These are phyloP conservation scores for Xanthorhoe spadicearia DNA, from an alignment of 2,888 invertebrate genomes.

Conservation along the genomic window DNA sequence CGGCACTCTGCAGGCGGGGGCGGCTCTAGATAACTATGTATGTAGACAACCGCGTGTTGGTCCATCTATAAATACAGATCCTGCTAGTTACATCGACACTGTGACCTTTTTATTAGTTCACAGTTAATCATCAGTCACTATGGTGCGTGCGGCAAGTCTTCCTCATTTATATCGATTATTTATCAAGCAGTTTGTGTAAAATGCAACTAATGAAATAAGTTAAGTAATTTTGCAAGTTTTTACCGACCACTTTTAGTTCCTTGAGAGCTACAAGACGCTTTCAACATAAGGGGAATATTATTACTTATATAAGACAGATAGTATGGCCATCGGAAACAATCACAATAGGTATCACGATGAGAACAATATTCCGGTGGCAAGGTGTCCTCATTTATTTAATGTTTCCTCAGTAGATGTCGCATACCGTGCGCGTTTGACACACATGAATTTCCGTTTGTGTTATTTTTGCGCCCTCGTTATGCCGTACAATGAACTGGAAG, in stretches of 20 bases:
- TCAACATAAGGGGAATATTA: slow-evolving; percentile 4
- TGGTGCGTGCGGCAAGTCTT: slow-evolving; percentile 10
- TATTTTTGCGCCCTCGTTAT: slow-evolving; percentile 60
- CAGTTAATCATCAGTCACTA: slow-evolving; percentile 50
- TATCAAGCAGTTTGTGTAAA: not conserved
- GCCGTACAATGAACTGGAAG: slow-evolving; percentile 68
- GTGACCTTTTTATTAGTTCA: slow-evolving; percentile 69
- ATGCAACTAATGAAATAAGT: no score
- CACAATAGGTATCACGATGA: slow-evolving; percentile 20
- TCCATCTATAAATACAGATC: slow-evolving; percentile 73
- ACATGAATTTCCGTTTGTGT: slow-evolving; percentile 62
- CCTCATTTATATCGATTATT: slow-evolving; percentile 12
- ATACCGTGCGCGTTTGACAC: slow-evolving; percentile 54
- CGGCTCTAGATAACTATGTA: slow-evolving; percentile 61
- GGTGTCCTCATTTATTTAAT: slow-evolving; percentile 35
- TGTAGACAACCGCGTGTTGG: slow-evolving; percentile 71
- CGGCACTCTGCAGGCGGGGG: no score
- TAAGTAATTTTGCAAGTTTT: not conserved
- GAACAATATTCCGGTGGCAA: slow-evolving; percentile 20
- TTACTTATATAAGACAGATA: not conserved
- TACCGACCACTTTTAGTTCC: not conserved
- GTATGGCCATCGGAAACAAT: not conserved
- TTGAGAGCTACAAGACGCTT: not conserved
- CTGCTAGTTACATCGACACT: slow-evolving; percentile 62
- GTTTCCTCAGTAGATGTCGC: slow-evolving; percentile 36